Conservation (phyloP, 2,888 invertebrate species). For the Sphaerophoria rueppellii region DNA sequence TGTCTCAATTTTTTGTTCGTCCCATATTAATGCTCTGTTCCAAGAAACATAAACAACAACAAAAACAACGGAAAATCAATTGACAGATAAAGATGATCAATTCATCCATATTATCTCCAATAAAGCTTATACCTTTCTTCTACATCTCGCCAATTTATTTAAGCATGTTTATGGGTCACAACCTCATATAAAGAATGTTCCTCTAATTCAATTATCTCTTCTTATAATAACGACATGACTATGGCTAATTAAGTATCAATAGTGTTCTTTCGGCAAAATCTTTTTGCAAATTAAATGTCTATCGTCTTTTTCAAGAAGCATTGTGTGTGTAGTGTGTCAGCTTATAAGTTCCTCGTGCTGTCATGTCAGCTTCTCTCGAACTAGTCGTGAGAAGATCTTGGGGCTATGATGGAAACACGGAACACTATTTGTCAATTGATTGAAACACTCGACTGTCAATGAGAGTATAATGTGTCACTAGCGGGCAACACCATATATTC, state of each 20-base stretch:
- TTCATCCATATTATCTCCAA: conserved; percentile 6
- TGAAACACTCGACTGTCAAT: conserved; percentile 58
- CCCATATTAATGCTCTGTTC: background rate
- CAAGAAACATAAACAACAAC: background rate
- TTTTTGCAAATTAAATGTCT: conserved; percentile 27
- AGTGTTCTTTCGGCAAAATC: conserved; percentile 57
- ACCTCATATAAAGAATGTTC: conserved; percentile 34
- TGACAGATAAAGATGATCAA: conserved; percentile 29
- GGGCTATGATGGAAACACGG: conserved; percentile 14
- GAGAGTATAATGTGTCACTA: conserved; percentile 16
- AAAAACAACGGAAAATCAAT: conserved; percentile 15
- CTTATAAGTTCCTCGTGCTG: background rate
- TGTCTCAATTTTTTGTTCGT: conserved; percentile 12
- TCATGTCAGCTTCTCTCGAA: background rate
- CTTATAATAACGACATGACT: conserved; percentile 25
- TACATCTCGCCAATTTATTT: background rate
- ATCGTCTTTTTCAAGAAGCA: background rate
- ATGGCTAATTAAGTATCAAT: conserved; percentile 62
- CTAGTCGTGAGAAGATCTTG: conserved; percentile 20
- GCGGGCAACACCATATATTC: no score
- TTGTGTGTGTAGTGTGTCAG: background rate
- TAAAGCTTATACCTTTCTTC: conserved; percentile 12
- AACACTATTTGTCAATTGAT: conserved; percentile 47
- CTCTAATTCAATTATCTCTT: conserved; percentile 52
- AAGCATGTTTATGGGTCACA: conserved; percentile 39